Evolutionary conservation across 2,888 invertebrate genomes (phyloP).

Genomic region (Hydraecia micacea): DNA sequence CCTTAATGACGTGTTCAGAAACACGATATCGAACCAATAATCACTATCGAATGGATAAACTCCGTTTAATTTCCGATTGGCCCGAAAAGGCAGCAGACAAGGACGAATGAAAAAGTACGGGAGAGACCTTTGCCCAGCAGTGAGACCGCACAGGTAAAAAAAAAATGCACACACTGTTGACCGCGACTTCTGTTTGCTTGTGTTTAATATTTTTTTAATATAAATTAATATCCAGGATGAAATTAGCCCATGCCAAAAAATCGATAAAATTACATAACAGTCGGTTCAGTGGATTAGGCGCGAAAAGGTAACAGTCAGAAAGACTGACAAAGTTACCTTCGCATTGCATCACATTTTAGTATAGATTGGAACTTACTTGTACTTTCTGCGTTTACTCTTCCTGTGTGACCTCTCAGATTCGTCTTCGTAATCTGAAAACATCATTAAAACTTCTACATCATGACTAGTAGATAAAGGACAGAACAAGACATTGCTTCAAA

Average conservation of each 20-base stretch:
- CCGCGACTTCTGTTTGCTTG: background rate
- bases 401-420: slow-evolving; percentile 77
- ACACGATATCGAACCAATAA: no score
- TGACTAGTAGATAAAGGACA: background rate
- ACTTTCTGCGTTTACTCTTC: slow-evolving; percentile 80
- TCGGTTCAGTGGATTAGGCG: background rate
- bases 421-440: slow-evolving; percentile 78
- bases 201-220: background rate
- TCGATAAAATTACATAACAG: background rate
- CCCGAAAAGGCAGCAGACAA: background rate
- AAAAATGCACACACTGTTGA: background rate
- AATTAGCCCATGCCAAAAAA: background rate
- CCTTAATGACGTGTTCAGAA: no score
- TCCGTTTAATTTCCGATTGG: no score
- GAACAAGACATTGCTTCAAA: background rate
- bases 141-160: background rate
- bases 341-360: background rate
- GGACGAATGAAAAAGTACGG: background rate
- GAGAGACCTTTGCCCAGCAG: background rate
- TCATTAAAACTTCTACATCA: background rate
- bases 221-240: background rate
- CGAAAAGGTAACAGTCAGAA: background rate
- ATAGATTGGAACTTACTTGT: slow-evolving; percentile 72
- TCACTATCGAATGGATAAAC: no score
- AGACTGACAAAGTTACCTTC: background rate